These are phyloP conservation scores for Meriones unguiculatus DNA, from an alignment of 2,113 vertebrate species.

Conservation along the genomic window DNA sequence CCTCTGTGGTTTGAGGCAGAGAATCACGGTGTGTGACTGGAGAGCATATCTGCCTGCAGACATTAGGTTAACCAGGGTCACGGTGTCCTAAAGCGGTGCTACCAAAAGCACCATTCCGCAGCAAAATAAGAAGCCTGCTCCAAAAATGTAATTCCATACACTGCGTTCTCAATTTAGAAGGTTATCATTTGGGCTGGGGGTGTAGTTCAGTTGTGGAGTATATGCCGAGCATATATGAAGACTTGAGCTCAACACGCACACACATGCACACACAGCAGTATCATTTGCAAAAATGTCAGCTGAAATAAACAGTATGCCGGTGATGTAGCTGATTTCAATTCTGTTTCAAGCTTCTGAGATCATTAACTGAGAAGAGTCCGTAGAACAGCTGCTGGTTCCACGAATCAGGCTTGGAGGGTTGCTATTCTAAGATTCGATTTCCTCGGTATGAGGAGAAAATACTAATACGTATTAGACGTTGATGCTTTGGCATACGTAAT, in stretches of 20 bases:
- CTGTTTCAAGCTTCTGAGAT: background rate
- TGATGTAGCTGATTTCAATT: conserved; percentile 1
- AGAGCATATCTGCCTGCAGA: background rate
- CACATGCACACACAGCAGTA: background rate
- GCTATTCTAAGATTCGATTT: conserved; percentile 11
- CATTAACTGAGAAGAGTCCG: background rate
- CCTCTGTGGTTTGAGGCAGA: background rate
- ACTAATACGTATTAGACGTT: conserved; percentile 30
- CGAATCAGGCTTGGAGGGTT: background rate
- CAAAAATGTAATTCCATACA: background rate
- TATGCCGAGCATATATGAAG: background rate
- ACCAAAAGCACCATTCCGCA: background rate
- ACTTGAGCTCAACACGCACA: background rate
- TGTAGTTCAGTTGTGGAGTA: background rate
- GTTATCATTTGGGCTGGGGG: background rate
- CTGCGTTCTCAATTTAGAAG: background rate
- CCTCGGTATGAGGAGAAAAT: background rate
- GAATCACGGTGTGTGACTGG: background rate
- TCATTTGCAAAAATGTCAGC: conserved; percentile 34
- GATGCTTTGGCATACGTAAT: background rate
- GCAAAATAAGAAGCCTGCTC: background rate
- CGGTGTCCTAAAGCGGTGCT: background rate
- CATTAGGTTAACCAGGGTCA: background rate
- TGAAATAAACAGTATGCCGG: background rate
- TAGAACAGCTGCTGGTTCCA: background rate